A percentile compares a stretch with the other conserved stretches of the same genome.
Conservation (phyloP, 2,888 invertebrate genomes). For the Eremobia ochroleuca region DNA sequence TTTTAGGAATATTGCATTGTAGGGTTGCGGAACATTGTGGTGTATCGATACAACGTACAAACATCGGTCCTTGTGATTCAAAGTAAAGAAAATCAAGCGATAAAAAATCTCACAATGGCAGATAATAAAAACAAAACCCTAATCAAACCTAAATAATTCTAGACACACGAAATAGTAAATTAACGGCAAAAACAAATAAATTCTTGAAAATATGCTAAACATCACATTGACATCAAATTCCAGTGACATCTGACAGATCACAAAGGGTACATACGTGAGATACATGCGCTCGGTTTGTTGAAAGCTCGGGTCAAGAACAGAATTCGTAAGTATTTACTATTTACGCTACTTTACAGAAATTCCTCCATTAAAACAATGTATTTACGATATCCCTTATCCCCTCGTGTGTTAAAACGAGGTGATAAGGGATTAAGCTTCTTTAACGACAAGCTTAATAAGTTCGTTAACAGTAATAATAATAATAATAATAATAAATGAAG, state of each 20-base stretch:
- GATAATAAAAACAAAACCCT: neutral
- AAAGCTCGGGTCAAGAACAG: slow-evolving; percentile 60
- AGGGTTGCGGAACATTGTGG: neutral
- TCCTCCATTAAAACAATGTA: neutral
- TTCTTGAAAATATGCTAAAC: slow-evolving; percentile 60
- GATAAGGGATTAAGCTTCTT: too few relatives aligned
- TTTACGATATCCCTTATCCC: neutral
- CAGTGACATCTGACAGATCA: slow-evolving; percentile 64
- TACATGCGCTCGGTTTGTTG: slow-evolving; percentile 47
- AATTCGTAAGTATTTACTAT: slow-evolving; percentile 40
- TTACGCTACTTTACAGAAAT: slow-evolving; percentile 5
- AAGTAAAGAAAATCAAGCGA: neutral
- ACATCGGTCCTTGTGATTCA: neutral
- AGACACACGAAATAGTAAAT: slow-evolving; percentile 22
- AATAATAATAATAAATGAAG: too few relatives aligned
- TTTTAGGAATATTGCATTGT: too few relatives aligned
- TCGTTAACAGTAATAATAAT: neutral
- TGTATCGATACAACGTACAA: neutral
- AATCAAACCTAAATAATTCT: neutral
- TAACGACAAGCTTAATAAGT: neutral
- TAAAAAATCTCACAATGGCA: neutral
- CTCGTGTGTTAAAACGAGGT: neutral
- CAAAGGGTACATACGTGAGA: slow-evolving; percentile 58
- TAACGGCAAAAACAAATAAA: slow-evolving; percentile 34
- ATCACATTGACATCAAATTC: slow-evolving; percentile 64